Evolutionary conservation across 2,888 invertebrate species (phyloP).

Genomic region (Limulus polyphemus): DNA sequence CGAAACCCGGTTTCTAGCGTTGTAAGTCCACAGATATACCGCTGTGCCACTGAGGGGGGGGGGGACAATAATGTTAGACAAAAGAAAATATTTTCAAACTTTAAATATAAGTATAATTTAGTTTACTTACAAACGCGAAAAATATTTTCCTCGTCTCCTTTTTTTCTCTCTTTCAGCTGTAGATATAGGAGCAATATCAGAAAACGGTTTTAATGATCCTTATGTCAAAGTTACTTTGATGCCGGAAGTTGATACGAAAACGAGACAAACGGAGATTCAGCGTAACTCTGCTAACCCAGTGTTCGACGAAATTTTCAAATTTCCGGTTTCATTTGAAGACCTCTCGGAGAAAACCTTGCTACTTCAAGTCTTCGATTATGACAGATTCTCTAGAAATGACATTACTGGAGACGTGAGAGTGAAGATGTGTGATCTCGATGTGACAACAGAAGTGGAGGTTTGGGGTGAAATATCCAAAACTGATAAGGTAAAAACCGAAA

Average conservation of each 20-base stretch:
- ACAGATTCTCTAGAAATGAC: constrained; percentile 72
- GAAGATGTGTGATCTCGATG: constrained; percentile 60
- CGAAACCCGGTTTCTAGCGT: no score
- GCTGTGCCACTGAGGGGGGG: no score
- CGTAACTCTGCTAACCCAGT: constrained; percentile 72
- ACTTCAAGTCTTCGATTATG: constrained; percentile 53
- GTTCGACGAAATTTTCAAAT: constrained; percentile 84
- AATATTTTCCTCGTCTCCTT: no score
- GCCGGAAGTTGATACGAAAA: constrained; percentile 73
- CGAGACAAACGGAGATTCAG: constrained; percentile 70
- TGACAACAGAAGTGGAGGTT: constrained; percentile 62
- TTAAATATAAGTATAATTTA: no score
- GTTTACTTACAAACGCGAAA: no score
- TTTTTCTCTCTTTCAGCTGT: no score
- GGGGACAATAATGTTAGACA: no score
- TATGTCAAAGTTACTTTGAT: constrained; percentile 64
- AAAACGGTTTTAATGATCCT: constrained; percentile 78
- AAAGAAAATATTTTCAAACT: no score
- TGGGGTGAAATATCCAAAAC: constrained; percentile 77
- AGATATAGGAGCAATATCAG: constrained; percentile 41
- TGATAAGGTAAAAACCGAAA: constrained; percentile 44
- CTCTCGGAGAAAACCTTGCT: constrained; percentile 61
- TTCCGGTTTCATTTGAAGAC: constrained; percentile 78
- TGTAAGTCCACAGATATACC: no score
- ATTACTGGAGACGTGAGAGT: constrained; percentile 73